Percentiles rank a stretch among this genome's conserved stretches.
phyloP scores from a whole-genome alignment of 2,888 invertebrate genomes.

The Phortica okadai region DNA sequence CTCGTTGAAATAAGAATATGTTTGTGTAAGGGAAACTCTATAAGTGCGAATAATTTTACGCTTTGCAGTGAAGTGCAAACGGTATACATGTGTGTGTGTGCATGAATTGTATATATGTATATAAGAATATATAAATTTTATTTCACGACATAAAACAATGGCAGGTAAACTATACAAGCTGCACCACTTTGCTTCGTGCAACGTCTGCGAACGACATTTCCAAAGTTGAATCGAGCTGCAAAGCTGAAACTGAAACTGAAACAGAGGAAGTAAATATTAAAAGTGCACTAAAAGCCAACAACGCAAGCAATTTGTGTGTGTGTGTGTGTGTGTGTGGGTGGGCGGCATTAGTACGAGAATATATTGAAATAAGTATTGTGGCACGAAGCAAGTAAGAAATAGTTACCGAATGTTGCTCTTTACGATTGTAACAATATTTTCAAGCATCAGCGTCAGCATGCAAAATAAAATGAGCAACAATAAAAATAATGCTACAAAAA shows the following conservation, averaged over 20 bases:
- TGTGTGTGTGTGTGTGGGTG: slow-evolving; percentile 5
- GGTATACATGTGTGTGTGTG: not conserved
- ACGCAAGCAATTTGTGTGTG: not conserved
- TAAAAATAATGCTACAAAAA: slow-evolving; percentile 14
- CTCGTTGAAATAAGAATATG: not conserved
- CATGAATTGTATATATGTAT: not conserved
- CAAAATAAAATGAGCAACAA: slow-evolving; percentile 14
- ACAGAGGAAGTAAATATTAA: slow-evolving; percentile 19
- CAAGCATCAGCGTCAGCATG: slow-evolving; percentile 12
- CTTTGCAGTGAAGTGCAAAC: too few relatives aligned
- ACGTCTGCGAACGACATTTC: slow-evolving; percentile 24
- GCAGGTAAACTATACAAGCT: not conserved
- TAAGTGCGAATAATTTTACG: too few relatives aligned
- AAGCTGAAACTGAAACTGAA: not conserved
- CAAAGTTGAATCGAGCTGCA: slow-evolving; percentile 1
- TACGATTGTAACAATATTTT: slow-evolving; percentile 27
- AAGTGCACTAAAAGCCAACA: slow-evolving; percentile 25
- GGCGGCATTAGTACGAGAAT: slow-evolving; percentile 6
- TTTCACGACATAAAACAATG: slow-evolving; percentile 9
- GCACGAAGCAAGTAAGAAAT: not conserved
- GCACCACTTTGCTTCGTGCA: not conserved
- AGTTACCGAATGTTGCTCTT: slow-evolving; percentile 6
- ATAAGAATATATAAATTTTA: not conserved
- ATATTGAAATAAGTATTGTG: not conserved
- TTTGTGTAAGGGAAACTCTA: too few relatives aligned